Evolutionary conservation across 2,797 vertebrate species (phyloP).

Genomic region (Thamnophis elegans): DNA sequence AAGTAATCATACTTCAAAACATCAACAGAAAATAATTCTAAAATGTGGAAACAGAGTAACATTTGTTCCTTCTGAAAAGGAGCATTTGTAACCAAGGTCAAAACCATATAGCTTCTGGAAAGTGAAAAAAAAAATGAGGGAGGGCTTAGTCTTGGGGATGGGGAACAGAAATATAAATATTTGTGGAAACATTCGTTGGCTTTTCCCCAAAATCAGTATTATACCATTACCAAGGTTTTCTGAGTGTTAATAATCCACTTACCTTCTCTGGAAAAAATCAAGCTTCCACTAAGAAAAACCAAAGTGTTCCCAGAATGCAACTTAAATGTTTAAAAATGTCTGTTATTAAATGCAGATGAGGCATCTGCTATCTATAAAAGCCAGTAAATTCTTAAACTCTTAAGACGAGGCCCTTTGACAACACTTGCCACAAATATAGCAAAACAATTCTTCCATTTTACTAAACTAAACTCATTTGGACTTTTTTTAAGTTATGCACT

Average conservation of each 20-base stretch:
- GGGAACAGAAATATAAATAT: not conserved
- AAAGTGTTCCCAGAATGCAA: rapidly evolving
- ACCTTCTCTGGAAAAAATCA: not conserved
- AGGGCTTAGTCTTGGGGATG: not conserved
- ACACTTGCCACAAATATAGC: not conserved
- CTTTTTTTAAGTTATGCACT: not conserved
- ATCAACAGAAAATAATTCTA: slow-evolving; percentile 8
- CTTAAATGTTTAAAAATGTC: rapidly evolving
- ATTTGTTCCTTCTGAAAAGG: not conserved
- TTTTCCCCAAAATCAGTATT: not conserved
- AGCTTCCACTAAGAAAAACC: not conserved
- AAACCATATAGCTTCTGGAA: not conserved
- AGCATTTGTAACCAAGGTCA: not conserved
- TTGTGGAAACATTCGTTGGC: not conserved
- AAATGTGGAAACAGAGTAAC: not conserved
- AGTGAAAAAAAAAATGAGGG: not conserved
- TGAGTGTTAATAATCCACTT: not conserved
- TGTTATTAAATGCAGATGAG: not conserved
- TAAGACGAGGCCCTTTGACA: no score
- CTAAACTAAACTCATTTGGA: not conserved
- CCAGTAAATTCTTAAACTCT: not conserved
- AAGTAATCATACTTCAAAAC: not conserved
- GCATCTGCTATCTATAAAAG: rapidly evolving
- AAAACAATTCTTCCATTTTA: not conserved
- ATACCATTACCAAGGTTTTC: not conserved